Conservation (phyloP, 92 coral and sea anemone species). For the Porites lobata region DNA sequence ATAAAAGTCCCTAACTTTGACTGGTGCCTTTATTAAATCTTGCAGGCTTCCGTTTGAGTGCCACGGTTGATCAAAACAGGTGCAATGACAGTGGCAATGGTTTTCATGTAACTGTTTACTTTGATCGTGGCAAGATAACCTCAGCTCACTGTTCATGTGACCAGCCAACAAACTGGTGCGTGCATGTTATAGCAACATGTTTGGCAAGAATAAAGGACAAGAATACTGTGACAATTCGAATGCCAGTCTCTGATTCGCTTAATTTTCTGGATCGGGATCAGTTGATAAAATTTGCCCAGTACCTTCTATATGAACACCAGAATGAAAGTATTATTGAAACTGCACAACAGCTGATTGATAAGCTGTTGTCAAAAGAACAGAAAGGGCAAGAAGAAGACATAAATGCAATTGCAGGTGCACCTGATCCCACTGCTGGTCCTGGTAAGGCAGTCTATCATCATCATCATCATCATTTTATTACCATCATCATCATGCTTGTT, state of each 20-base stretch:
- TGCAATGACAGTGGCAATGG: background rate
- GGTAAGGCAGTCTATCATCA: constrained; percentile 59
- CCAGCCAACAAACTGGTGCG: constrained; percentile 82
- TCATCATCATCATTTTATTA: no score
- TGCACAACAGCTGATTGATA: constrained; percentile 87
- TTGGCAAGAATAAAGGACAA: constrained; percentile 74
- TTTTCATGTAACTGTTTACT: constrained; percentile 81
- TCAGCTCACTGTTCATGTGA: constrained; percentile 92
- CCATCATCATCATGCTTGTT: no score
- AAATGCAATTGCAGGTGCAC: constrained; percentile 86
- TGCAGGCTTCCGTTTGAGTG: constrained; percentile 96
- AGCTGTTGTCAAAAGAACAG: constrained; percentile 68
- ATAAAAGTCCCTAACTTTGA: no score
- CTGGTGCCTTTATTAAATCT: background rate
- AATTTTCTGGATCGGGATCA: constrained; percentile 84
- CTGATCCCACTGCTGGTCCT: constrained; percentile 99
- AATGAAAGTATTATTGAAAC: constrained; percentile 87
- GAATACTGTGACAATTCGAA: constrained; percentile 48
- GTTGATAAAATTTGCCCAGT: constrained; percentile 90
- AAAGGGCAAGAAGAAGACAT: constrained; percentile 70
- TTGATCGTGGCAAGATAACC: constrained; percentile 97
- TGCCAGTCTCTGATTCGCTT: constrained; percentile 93
- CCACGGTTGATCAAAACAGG: constrained; percentile 69
- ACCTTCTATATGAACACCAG: constrained; percentile 85
- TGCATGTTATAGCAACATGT: constrained; percentile 87